Conservation (phyloP, 1,140 invertebrate genomes). For the Apis florea region DNA sequence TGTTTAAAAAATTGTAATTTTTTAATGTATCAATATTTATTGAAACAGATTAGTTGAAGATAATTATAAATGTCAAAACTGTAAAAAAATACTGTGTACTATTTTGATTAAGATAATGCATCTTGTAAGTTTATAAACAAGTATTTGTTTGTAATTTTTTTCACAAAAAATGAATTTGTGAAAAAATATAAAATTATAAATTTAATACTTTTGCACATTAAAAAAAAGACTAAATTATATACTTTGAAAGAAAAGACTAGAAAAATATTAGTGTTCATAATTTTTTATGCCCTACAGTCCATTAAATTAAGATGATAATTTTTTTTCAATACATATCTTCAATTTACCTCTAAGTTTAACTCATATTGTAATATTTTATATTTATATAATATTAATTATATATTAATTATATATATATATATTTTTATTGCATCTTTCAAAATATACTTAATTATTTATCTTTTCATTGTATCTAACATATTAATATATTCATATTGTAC, state of each 20-base stretch:
- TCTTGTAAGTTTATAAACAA: conserved; percentile 7
- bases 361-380: conserved; percentile 14
- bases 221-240: conserved; percentile 1
- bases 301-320: conserved; percentile 7
- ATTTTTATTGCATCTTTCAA: conserved; percentile 29
- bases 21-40: conserved; percentile 22
- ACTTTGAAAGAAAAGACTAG: not conserved
- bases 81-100: not conserved
- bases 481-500: conserved; percentile 52
- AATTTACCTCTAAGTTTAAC: conserved; percentile 6
- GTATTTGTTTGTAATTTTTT: conserved; percentile 23
- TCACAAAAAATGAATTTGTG: conserved; percentile 5
- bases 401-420: not conserved
- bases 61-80: conserved; percentile 12
- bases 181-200: not conserved
- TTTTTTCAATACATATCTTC: conserved; percentile 7
- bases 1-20: conserved; percentile 47
- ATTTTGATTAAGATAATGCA: conserved; percentile 18
- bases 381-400: conserved; percentile 14
- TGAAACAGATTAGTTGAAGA: conserved; percentile 8
- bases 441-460: conserved; percentile 28
- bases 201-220: conserved; percentile 24
- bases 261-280: conserved; percentile 5
- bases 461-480: conserved; percentile 42
- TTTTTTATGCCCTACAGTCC: not conserved